Evolutionary conservation across 2,888 invertebrate species (phyloP), one percentile per base, ranked within the genome.

Genomic region (Loripinus fragilis): DNA sequence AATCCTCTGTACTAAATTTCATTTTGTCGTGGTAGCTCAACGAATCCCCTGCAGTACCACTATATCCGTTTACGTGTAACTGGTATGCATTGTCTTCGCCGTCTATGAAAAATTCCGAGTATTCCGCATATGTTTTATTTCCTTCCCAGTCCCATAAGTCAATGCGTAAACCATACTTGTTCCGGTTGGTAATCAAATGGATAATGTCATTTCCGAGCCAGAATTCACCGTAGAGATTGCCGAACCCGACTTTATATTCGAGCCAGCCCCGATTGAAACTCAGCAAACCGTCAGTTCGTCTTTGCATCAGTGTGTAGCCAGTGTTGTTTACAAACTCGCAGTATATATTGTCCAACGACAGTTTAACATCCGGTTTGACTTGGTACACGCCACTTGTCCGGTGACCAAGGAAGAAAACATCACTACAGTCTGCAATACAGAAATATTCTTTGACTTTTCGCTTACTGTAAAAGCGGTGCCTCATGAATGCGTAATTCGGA

Each of bases 71-170:
- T 20, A 92, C 86, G 60, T 87, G 88, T 23, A 93, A 76, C 41
- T 82, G 85, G 81, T 91, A 93, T 33, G 90, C 87, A 20, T 88
- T 83, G 0, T 68, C 74, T 66, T 90, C 91, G n/a, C 86, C 86
- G 33, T 84, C 91, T 8, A 93, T 84, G 2, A 74, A 38, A 75
- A 93, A 93, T 41, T 80, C 76, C 17, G 86, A 83, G 86, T 92
- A 94, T 69, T 92, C 91, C 0, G 93, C 91, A 83, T 73, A 90
- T 17, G 88, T 80, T 66, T 85, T 80, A 38, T 89, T 88, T 5
- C 93, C 93, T 71, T 93, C 93, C 90, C 93, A 93, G 76, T 93
- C 92, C 90, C 92, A 91, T 71, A 94, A 82, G 72, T 93, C 93
- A 48, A 94, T 88, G 0, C 92, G 86, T 20, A 94, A 85, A 5